Percentiles rank a stretch among this genome's conserved stretches.
phyloP scores from a whole-genome alignment of 2,113 vertebrate genomes.

The Corythornis cristatus region DNA sequence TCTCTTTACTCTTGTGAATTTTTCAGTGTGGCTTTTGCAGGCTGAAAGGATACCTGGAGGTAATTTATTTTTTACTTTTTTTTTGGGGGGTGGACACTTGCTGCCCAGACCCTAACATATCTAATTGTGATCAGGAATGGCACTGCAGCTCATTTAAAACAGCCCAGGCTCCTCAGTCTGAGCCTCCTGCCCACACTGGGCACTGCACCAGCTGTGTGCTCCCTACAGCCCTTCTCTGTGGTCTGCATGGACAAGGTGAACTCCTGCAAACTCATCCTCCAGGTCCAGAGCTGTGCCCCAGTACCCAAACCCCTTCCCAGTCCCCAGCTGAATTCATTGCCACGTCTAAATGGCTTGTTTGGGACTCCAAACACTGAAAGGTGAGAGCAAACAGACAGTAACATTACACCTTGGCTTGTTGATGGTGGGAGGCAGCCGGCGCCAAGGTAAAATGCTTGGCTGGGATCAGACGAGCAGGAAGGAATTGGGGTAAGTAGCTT shows the following conservation, averaged over 20 bases:
- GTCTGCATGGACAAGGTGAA: fast-evolving
- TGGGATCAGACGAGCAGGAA: conserved; percentile 74
- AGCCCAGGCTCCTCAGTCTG: not conserved
- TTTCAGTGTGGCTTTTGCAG: no score
- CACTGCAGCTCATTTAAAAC: not conserved
- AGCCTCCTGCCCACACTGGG: fast-evolving
- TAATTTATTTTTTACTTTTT: not conserved
- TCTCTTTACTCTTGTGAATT: not conserved
- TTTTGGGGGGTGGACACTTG: not conserved
- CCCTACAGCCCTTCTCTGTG: fast-evolving
- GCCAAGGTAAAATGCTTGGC: conserved; percentile 81
- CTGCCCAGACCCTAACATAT: not conserved
- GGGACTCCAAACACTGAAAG: not conserved
- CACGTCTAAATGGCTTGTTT: conserved; percentile 61
- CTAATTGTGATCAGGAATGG: fast-evolving
- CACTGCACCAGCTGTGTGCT: not conserved
- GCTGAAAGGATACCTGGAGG: not conserved
- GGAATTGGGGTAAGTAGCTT: conserved; percentile 19
- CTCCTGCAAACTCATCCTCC: fast-evolving
- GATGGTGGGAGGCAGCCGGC: conserved; percentile 78
- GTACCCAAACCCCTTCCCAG: not conserved
- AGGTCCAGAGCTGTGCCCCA: fast-evolving
- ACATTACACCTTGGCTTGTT: conserved; percentile 84
- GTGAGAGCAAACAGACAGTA: conserved; percentile 84
- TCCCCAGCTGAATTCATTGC: not conserved